Evolutionary conservation across 2,888 invertebrate genomes (phyloP), one percentile per base, ranked within the genome.

Genomic region (Epinotia nisella): DNA sequence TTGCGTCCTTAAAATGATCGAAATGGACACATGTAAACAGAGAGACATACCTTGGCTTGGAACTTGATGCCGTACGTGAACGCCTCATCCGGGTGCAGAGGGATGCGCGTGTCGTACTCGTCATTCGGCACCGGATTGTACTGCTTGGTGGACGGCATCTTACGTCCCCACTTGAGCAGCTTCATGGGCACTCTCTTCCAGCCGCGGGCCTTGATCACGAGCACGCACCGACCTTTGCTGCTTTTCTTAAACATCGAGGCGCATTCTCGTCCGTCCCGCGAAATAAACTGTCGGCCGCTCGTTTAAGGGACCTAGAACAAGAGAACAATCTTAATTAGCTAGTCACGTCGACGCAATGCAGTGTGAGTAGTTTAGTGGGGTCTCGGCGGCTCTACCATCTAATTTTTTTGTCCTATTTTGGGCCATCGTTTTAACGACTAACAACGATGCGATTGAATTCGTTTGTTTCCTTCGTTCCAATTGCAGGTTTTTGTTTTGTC

Each of bases 31-130:
- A 3, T 10, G 9, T 41, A 13, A 13, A 41, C 41, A 11, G 10
- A 53, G 56, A n/a, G 10, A 75, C 87, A 94, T 93, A 99, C 99
- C 98, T 99, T 99, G 81, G 98, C 99, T 93, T 98, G 97, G 94
- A 99, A 99, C 82, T 97, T 96, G 90, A 99, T 99, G 82, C 99
- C 99, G 89, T 98, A 98, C 81, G 98, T 97, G 94, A 99, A 99
- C 77, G 99, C 99, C 92, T 99, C 98, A 79, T 99, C 99, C 75
- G 98, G 97, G 91, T 99, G 98, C 79, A 99, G 94, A n/a, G 99
- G 99, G 86, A 99, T 98, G 86, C 98, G 95, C 76, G 97, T 97
- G 91, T 99, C 99, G 91, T 97, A 98, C 85, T 99, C 98, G 92
- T 99, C 99, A 90, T 98, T 98, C 82, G 98, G 97, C 85, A 99